Evolutionary conservation across 2,797 vertebrate species (phyloP), one percentile per base, ranked within the genome.

Genomic region (Protonibea diacanthus): DNA sequence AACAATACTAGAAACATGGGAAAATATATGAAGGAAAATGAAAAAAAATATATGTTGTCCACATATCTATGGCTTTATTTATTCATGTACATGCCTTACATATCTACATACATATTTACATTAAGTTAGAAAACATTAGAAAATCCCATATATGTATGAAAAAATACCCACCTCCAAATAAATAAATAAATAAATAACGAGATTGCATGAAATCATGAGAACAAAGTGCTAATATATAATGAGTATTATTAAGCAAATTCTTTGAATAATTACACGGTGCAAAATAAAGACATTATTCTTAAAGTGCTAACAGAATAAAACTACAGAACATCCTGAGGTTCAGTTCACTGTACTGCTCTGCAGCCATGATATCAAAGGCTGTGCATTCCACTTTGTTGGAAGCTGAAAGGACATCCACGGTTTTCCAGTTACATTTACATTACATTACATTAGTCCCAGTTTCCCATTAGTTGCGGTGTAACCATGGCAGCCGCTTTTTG

Each of bases 361-460:
- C 48, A 45, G 11, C 52, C 51, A 23, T 45, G 33, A 40, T 40
- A 42, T 64, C 53, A 60, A 80, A 74, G 69, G 12, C 66, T 4
- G 3, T 21, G 49, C 52, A 38, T 75, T 65, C 44, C 33, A 69
- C 78, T 85, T 89, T 89, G 84, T 83, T 67, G 1, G 21, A 55
- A 18, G 20, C 55, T 83, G 66, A 89, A 89, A 85, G 67, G 59
- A 72, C 66, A 71, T 73, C 63, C 82, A 83, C 73, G 78, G 72
- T 71, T 83, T 81, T 88, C 79, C 64, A 80, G 27, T 78, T 49
- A 42, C 80, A 88, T 90, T 88, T 86, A 75, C 88, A 81, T 86
- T 62, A 83, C 76, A 79, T 68, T 69, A 81, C 74, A 53, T 56
- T 44, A 79, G 25, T 55, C 12, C 38, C 73, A 66, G 27, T 56